Evolutionary conservation across 2,113 vertebrate species (phyloP), one percentile per base, ranked within the genome.

Genomic region (Amphiprion percula): DNA sequence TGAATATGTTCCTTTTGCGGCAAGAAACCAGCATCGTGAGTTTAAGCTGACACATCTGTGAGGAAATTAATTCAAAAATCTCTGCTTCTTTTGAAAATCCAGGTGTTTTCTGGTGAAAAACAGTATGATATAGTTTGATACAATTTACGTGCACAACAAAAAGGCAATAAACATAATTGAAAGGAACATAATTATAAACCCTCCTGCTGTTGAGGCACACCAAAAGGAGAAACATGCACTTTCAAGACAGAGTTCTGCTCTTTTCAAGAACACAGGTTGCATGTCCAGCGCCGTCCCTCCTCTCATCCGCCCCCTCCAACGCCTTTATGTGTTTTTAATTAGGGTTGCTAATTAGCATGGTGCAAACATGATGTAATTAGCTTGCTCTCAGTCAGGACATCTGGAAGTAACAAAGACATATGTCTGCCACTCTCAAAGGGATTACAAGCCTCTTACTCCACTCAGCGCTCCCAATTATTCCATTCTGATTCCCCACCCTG

Each of bases 301-400:
- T 68, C 68, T 77, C 68, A 64, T 70, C 75, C 77, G 55, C 53
- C 80, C 67, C 46, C 63, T 70, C 47, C 47, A 24, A 79, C 16
- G 24, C 33, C 50, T 79, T 81, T 33, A 75, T 68, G 74, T 58
- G 41, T 53, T 84, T 87, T 87, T 90, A 91, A 91, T 93, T 90
- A 90, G 79, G 79, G 67, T 3, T 47, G 26, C 75, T 92, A 90
- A 94, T 92, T 91, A 91, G 79, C 56, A 70, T 64, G 47, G 73
- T 80, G 53, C 71, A 89, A 88, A 93, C 83, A 90, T 82, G 89
- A 79, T 84, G 84, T 84, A 92, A 93, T 94, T 91, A 91, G 84
- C 56, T 74, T 71, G 47, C 73, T 82, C 65, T 44, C 16, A 83
- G 80, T 90, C 83, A 73, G 84, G 81, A 82, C 79, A 88, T 83